Percentiles rank a stretch among this genome's conserved stretches.
These are phyloP conservation scores for Tachina grossa DNA, from an alignment of 2,888 invertebrate species.

Conservation along the genomic window DNA sequence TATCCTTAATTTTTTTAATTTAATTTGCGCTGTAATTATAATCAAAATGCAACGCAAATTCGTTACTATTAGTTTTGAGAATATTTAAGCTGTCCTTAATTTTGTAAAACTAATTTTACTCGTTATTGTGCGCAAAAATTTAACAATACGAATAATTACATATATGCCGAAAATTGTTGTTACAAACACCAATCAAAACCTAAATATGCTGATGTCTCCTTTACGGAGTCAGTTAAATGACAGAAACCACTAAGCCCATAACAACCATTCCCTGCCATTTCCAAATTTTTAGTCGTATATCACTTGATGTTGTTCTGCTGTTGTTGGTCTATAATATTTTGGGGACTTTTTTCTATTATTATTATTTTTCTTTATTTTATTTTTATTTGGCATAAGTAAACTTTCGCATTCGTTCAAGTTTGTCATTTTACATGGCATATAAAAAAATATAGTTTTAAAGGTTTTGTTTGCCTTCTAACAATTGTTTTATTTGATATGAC, in stretches of 20 bases:
- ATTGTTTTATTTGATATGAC: slow-evolving; percentile 25
- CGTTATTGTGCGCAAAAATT: too few relatives aligned
- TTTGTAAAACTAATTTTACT: too few relatives aligned
- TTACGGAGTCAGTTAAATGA: slow-evolving; percentile 19
- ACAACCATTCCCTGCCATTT: slow-evolving; percentile 59
- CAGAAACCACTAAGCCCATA: slow-evolving; percentile 47
- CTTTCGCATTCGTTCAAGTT: slow-evolving; percentile 60
- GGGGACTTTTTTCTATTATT: background rate
- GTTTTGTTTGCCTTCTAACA: slow-evolving; percentile 41
- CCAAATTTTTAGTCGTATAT: slow-evolving; percentile 63
- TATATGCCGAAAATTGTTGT: too few relatives aligned
- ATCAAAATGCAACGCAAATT: too few relatives aligned
- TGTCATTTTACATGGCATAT: slow-evolving; percentile 52
- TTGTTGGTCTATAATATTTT: slow-evolving; percentile 41
- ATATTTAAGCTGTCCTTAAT: too few relatives aligned
- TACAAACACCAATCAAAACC: too few relatives aligned
- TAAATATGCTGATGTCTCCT: background rate
- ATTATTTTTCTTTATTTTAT: background rate
- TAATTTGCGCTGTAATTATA: too few relatives aligned
- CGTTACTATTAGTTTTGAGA: too few relatives aligned
- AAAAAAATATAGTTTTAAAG: slow-evolving; percentile 48
- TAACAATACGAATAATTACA: too few relatives aligned
- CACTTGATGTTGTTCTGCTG: slow-evolving; percentile 48
- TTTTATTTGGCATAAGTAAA: slow-evolving; percentile 66
- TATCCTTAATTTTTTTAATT: too few relatives aligned